Evolutionary conservation across 2,888 invertebrate genomes (phyloP).

Genomic region (Coelinius sp.): DNA sequence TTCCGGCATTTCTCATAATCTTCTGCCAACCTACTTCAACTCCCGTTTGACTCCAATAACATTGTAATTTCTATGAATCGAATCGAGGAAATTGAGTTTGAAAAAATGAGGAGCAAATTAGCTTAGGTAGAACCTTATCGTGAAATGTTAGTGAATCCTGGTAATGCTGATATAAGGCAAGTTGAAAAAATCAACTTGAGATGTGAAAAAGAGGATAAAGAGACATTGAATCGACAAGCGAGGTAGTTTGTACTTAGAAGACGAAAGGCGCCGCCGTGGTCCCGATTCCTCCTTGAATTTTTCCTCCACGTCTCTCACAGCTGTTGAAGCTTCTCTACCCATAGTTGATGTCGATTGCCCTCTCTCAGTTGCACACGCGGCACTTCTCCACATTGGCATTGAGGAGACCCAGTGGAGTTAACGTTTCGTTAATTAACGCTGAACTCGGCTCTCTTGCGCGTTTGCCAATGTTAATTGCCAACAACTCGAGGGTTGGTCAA

Average conservation of each 20-base stretch:
- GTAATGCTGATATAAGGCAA: not conserved
- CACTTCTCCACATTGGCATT: conserved; percentile 7
- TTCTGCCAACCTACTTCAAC: conserved; percentile 3
- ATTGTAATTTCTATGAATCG: not conserved
- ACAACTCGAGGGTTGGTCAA: conserved; percentile 43
- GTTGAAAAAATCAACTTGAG: conserved; percentile 16
- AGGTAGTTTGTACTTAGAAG: conserved; percentile 45
- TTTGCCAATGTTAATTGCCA: conserved; percentile 61
- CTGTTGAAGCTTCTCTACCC: conserved; percentile 29
- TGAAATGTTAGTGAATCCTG: not conserved
- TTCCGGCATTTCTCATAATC: conserved; percentile 10
- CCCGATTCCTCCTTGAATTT: conserved; percentile 38
- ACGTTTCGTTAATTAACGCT: conserved; percentile 66
- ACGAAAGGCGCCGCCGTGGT: conserved; percentile 57
- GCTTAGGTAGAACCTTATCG: not conserved
- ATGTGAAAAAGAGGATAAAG: conserved; percentile 35
- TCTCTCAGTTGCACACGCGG: conserved; percentile 20
- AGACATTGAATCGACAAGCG: conserved; percentile 48
- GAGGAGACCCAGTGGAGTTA: conserved; percentile 37
- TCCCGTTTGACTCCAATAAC: conserved; percentile 12
- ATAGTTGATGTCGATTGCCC: conserved; percentile 27
- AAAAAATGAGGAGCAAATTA: not conserved
- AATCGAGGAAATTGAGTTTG: not conserved
- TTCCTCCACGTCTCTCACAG: conserved; percentile 21
- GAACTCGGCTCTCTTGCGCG: conserved; percentile 47